Evolutionary conservation across 2,113 vertebrate species (phyloP).

Genomic region (Tachycineta bicolor): DNA sequence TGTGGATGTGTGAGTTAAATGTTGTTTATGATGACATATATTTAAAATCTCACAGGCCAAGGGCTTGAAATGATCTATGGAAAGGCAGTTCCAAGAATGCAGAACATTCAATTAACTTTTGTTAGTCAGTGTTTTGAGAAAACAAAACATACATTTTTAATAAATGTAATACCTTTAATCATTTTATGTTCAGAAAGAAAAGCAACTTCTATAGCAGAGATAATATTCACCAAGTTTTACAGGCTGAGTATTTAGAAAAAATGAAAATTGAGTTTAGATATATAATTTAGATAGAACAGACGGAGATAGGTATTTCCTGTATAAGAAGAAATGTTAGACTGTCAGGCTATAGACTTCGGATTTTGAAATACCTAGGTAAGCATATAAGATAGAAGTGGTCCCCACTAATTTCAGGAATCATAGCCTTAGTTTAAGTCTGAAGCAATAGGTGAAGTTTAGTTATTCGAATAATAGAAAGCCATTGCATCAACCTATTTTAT

Average conservation of each 20-base stretch:
- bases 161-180: background rate
- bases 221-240: background rate
- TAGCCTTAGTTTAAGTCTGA: background rate
- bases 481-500: background rate
- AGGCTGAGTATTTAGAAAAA: background rate
- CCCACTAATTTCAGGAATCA: background rate
- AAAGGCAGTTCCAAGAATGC: background rate
- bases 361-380: background rate
- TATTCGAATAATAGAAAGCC: background rate
- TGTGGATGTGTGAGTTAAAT: background rate
- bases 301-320: background rate
- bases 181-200: background rate
- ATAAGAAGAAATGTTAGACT: background rate
- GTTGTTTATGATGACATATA: background rate
- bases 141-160: background rate
- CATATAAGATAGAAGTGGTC: background rate
- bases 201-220: background rate
- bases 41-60: background rate
- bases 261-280: background rate
- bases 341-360: background rate
- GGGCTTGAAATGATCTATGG: background rate
- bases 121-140: background rate
- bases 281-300: background rate
- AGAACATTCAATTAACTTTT: background rate
- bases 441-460: background rate